Base-by-base conservation (phyloP, 2,888 invertebrate species). In the Antitype chi region DNA sequence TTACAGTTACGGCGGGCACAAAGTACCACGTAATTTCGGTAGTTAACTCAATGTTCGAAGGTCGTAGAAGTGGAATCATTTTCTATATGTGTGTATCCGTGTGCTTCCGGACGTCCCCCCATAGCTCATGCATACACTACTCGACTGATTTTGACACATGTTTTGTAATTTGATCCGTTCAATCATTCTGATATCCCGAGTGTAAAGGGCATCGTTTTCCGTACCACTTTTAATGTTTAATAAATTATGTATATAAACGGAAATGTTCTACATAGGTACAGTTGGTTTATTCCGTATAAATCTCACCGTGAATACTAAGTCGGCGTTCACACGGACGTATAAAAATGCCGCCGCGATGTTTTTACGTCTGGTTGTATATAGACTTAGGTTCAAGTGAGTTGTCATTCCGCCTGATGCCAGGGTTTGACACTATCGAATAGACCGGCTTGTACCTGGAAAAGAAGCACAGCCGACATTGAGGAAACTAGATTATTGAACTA, bases 21-120 rank as follows among this genome's bases (percentile, higher is more conserved):
- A 23, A 28, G 17, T 47, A 62, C 23, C 13, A 52, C 9, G 52
- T 77, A 67, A 77, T 73, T 85, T 82, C 43, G 70, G 69, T 70
- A 43, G 60, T 82, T 62, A 81, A 25, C 66, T 70, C 66, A 38
- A 70, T 38, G 28, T 70, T 62, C 9, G 32, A 73, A 64, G 60
- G 74, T 80, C 75, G 66, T 69, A 55, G 20, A 63, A 70, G 53
- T 52, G 53, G 64, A 69, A 55, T 83, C 15, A 69, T 64, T 68
- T 32, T 68, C n/a, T 82, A 59, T 70, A 49, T 57, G 76, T 63
- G 77, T 77, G 59, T 70, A 38, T 82, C 6, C 9, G 55, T 70
- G 53, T 43, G 79, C 25, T 66, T 79, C 80, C 75, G 85, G 57
- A 85, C 53, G 85, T 72, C 85, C 82, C 82, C 82, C 63, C 82